These are phyloP conservation scores for Coregonus clupeaformis DNA, from an alignment of 2,113 vertebrate species.

Conservation along the genomic window DNA sequence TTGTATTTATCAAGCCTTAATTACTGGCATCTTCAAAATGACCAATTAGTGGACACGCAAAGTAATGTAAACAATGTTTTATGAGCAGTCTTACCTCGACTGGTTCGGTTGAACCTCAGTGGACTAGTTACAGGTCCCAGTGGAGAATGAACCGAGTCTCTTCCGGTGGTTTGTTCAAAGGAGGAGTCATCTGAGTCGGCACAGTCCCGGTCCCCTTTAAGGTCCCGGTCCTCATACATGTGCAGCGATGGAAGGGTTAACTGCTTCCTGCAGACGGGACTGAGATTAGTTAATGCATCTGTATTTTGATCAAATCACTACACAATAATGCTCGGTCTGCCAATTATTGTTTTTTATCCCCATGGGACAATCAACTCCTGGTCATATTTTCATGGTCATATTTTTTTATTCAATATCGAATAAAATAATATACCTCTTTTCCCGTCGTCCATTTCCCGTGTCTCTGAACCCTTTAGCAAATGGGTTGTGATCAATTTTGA, in stretches of 20 bases:
- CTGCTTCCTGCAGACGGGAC: constrained; percentile 78
- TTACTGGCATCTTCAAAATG: too few species aligned
- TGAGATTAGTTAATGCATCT: not conserved
- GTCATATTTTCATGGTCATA: too few species aligned
- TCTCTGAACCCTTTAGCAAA: constrained; percentile 98
- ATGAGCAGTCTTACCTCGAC: constrained; percentile 73
- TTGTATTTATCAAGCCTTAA: not conserved
- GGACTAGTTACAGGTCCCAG: constrained; percentile 76
- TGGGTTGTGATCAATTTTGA: constrained; percentile 96
- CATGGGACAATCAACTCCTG: too few species aligned
- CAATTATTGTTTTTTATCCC: too few species aligned
- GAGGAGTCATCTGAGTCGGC: constrained; percentile 90
- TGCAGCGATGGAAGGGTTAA: constrained; percentile 79
- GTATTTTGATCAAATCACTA: not conserved
- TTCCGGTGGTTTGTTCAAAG: constrained; percentile 74
- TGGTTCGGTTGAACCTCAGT: constrained; percentile 71
- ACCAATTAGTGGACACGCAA: not conserved
- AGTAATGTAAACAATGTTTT: not conserved
- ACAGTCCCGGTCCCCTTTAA: constrained; percentile 79
- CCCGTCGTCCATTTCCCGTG: constrained; percentile 89
- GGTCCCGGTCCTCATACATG: constrained; percentile 81
- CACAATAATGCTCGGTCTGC: too few species aligned
- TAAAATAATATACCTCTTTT: constrained; percentile 82
- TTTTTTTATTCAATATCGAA: not conserved
- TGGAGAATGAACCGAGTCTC: constrained; percentile 81